Conservation (phyloP, 2,113 vertebrate genomes). For the Galeopterus variegatus region DNA sequence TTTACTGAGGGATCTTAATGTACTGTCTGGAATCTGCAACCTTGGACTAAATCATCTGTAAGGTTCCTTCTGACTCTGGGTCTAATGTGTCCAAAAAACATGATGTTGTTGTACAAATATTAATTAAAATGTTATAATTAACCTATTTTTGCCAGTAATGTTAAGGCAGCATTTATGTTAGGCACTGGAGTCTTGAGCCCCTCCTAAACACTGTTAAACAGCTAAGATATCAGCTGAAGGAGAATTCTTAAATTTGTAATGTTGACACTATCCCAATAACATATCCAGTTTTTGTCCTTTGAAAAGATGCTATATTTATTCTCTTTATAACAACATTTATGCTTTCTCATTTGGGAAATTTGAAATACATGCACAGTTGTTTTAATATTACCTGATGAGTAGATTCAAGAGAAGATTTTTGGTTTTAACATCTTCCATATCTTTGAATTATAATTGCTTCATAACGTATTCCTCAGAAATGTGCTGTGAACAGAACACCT, state of each 20-base stretch:
- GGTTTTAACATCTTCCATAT: constrained; percentile 57
- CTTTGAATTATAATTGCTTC: constrained; percentile 66
- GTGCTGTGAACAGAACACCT: constrained; percentile 52
- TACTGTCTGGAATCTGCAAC: constrained; percentile 16
- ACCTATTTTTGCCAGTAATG: neutral
- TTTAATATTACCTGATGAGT: constrained; percentile 61
- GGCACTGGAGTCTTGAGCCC: neutral
- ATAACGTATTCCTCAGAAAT: constrained; percentile 67
- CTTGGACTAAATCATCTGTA: constrained; percentile 43
- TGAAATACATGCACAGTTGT: constrained; percentile 62
- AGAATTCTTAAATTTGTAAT: constrained; percentile 50
- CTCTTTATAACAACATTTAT: constrained; percentile 33
- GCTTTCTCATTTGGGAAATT: constrained; percentile 46
- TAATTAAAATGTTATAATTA: constrained; percentile 60
- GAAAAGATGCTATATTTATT: constrained; percentile 62
- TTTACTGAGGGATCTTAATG: neutral
- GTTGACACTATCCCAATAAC: neutral
- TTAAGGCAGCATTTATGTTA: constrained; percentile 61
- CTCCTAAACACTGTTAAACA: neutral
- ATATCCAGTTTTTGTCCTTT: constrained; percentile 30
- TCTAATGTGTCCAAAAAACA: constrained; percentile 50
- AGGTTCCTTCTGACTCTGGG: constrained; percentile 44
- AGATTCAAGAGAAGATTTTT: constrained; percentile 66
- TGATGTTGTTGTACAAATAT: constrained; percentile 36
- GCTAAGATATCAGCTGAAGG: constrained; percentile 42